Conservation (phyloP, 2,888 invertebrate genomes). For the Pantelozetes paolii region DNA sequence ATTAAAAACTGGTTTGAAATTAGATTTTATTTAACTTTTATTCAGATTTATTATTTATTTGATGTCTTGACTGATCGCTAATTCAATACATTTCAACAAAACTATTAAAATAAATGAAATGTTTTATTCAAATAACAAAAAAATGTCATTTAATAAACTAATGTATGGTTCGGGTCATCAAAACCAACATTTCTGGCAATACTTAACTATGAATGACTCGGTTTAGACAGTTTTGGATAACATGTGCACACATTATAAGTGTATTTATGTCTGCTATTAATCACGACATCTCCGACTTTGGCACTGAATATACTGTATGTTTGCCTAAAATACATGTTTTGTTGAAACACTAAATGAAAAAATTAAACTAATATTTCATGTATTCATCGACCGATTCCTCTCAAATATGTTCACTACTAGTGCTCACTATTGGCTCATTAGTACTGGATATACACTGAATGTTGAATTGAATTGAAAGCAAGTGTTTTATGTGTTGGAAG, state of each 20-base stretch:
- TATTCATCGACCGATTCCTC: background rate
- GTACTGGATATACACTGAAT: background rate
- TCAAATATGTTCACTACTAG: background rate
- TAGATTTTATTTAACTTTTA: too few relatives aligned
- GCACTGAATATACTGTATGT: background rate
- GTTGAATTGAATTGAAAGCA: background rate
- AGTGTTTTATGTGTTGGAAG: constrained; percentile 16
- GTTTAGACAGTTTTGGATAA: background rate
- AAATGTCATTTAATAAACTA: too few relatives aligned
- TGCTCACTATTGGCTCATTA: background rate
- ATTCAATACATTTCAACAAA: too few relatives aligned
- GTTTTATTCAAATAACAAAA: too few relatives aligned
- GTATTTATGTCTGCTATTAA: background rate
- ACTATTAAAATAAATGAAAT: too few relatives aligned
- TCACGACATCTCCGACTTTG: constrained; percentile 10
- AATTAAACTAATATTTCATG: background rate
- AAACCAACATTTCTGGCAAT: background rate
- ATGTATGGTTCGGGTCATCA: background rate
- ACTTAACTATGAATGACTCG: constrained; percentile 15
- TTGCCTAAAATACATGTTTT: background rate
- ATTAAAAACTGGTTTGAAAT: too few relatives aligned
- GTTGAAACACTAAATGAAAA: background rate
- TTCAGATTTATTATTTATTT: too few relatives aligned
- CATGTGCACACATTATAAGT: constrained; percentile 3
- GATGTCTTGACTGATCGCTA: too few relatives aligned